phyloP scores from a whole-genome alignment of 2,888 invertebrate species.

The Dryococelus australis region DNA sequence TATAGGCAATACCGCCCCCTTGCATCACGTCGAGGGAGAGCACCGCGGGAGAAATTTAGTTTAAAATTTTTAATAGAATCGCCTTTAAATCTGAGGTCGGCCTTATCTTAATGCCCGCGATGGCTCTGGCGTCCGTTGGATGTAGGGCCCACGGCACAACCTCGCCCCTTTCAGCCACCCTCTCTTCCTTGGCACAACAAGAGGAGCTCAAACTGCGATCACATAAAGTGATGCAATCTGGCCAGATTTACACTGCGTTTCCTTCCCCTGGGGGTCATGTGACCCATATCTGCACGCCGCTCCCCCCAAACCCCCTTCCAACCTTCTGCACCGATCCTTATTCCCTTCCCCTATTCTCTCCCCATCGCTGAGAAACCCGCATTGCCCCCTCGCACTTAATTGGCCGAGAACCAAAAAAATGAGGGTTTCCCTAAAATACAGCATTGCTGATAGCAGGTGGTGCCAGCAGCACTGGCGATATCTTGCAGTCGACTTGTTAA shows the following conservation, averaged over 20 bases:
- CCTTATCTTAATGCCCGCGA: neutral
- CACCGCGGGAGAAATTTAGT: constrained; percentile 8
- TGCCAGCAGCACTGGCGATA: neutral
- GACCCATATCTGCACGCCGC: constrained; percentile 21
- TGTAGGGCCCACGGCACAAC: neutral
- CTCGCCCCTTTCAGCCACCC: neutral
- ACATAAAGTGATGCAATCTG: constrained; percentile 27
- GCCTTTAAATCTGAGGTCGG: constrained; percentile 10
- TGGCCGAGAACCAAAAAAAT: neutral
- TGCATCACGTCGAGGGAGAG: neutral
- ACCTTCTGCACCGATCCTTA: too few species aligned
- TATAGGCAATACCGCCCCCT: neutral
- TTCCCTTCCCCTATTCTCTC: neutral
- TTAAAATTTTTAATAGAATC: constrained; percentile 3
- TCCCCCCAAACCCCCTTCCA: neutral
- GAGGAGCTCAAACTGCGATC: constrained; percentile 16
- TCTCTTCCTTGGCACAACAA: neutral
- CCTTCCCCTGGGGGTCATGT: constrained; percentile 25
- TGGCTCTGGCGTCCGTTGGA: neutral
- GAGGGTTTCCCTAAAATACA: neutral
- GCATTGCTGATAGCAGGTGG: neutral
- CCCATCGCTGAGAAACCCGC: neutral
- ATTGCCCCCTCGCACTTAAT: neutral
- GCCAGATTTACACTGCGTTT: constrained; percentile 21
- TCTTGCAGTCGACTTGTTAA: too few species aligned